Conservation (phyloP, 2,797 vertebrate genomes). For the Podarcis lilfordi region DNA sequence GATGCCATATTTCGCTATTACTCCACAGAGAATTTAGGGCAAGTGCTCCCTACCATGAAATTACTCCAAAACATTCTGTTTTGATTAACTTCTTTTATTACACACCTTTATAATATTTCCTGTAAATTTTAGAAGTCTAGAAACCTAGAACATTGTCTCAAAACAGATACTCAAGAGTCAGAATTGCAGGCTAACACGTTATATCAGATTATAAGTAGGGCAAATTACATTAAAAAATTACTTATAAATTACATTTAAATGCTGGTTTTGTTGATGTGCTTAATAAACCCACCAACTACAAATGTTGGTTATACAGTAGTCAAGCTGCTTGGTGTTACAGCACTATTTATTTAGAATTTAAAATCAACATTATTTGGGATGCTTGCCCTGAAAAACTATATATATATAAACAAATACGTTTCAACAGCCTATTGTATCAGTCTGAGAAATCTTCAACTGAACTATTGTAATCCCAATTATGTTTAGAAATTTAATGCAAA, state of each 20-base stretch:
- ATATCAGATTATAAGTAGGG: background rate
- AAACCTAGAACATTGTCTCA: background rate
- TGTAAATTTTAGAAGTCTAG: fast-evolving
- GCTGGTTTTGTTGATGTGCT: background rate
- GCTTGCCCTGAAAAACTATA: background rate
- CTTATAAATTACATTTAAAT: background rate
- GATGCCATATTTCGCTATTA: background rate
- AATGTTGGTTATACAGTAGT: background rate
- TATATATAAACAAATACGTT: constrained; percentile 10
- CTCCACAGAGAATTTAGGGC: background rate
- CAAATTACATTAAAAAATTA: background rate
- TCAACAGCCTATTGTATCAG: constrained; percentile 40
- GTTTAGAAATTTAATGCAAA: constrained; percentile 59
- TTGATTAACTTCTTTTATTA: background rate
- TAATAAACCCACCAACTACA: background rate
- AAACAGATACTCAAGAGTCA: background rate
- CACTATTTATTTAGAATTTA: background rate
- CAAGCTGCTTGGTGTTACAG: background rate
- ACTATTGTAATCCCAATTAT: constrained; percentile 50
- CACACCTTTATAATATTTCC: fast-evolving
- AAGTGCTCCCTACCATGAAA: background rate
- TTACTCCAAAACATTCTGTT: background rate
- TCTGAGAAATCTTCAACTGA: constrained; percentile 50
- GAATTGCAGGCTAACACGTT: background rate
- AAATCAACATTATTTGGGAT: constrained; percentile 23